A percentile compares a stretch with the other conserved stretches of the same genome.
phyloP scores from a whole-genome alignment of 1,140 invertebrate species.

The Lordiphosa mommai region DNA sequence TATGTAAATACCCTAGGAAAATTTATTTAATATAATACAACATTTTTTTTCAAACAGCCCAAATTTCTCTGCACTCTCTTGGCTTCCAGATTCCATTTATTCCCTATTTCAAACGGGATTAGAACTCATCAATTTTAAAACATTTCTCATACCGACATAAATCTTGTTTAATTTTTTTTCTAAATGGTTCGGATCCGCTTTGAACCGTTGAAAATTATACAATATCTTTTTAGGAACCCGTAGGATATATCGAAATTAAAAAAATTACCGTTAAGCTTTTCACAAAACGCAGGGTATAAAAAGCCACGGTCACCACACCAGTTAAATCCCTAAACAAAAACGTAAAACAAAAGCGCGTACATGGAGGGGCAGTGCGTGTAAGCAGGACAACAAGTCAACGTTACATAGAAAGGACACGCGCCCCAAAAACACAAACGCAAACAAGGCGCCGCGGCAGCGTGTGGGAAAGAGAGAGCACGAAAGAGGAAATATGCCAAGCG shows the following conservation, averaged over 20 bases:
- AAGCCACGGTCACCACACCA: constrained; percentile 12
- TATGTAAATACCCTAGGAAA: constrained; percentile 1
- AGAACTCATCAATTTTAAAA: too few relatives aligned
- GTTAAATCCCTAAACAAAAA: constrained; percentile 1
- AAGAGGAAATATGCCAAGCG: constrained; percentile 62
- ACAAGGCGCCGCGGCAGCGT: constrained; percentile 1
- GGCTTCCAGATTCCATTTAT: too few relatives aligned
- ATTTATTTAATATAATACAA: background rate
- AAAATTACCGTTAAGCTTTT: background rate
- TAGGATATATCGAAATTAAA: too few relatives aligned
- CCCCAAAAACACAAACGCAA: constrained; percentile 37
- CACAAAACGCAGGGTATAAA: constrained; percentile 15
- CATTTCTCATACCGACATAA: too few relatives aligned
- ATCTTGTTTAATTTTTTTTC: too few relatives aligned
- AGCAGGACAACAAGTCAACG: constrained; percentile 44
- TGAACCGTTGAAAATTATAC: too few relatives aligned
- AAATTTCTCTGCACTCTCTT: too few relatives aligned
- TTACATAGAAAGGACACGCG: constrained; percentile 20
- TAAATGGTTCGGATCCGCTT: too few relatives aligned
- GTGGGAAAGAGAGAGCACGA: constrained; percentile 1
- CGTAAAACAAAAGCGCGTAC: constrained; percentile 53
- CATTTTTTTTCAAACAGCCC: too few relatives aligned
- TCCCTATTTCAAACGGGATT: too few relatives aligned
- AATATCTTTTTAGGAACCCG: too few relatives aligned
- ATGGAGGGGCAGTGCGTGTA: constrained; percentile 19